Base-by-base conservation (phyloP, 2,888 invertebrate species). In the Hemicrepidius hirtus region DNA sequence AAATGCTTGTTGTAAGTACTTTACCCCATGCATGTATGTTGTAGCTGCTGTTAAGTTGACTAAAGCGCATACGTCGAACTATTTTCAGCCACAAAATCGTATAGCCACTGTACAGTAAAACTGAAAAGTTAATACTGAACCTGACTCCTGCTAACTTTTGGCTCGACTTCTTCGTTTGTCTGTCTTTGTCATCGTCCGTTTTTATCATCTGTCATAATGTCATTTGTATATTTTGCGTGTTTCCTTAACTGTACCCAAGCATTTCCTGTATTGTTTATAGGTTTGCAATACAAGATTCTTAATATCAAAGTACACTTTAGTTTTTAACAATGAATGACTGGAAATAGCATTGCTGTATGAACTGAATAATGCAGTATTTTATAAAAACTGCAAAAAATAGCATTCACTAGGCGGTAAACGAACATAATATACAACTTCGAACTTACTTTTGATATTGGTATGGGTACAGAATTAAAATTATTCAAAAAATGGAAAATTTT, bases 111-210 rank as follows among this genome's bases (percentile, higher is more conserved):
- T 76, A 78, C 80, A 73, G 78, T 77, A 75, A 76, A 80, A 81
- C 82, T 81, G 81, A 83, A 82, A 81, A 81, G 79, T 82, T 81
- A 81, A 80, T 79, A 82, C 83, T 83, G 82, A 81, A 74, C 69
- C 71, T 72, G 50, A 73, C 68, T 73, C 68, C 49, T 69, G 59
- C 57, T 63, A 69, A 64, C 70, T 74, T 75, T 76, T 73, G 70
- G 76, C 71, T 68, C 73, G 55, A 71, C 64, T 71, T 72, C 74
- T 72, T 73, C 66, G 62, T 55, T 68, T 73, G 49, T 66, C 73
- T 66, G 59, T 68, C 73, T 65, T 67, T 71, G 71, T 71, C 66
- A 37, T 35, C 32, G 59, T 63, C 62, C 69, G 50, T 21, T 64
- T 59, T 32, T 62, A 63, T 62, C 63, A 49, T 75, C 55, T 65